Base-by-base conservation (phyloP, 2,113 vertebrate species). In the Phoxinus phoxinus region DNA sequence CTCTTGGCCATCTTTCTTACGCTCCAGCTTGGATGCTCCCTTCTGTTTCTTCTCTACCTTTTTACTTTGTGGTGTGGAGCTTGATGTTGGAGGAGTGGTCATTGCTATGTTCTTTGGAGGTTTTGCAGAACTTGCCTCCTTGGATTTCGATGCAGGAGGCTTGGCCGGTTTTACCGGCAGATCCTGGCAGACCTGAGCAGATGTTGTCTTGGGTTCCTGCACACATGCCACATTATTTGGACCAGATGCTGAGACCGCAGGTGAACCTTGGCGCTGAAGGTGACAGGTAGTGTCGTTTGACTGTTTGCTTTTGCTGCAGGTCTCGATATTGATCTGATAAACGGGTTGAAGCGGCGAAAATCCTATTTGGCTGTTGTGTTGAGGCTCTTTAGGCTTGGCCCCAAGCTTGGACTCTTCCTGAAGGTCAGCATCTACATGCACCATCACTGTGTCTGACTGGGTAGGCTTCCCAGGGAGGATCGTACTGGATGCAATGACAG, bases 311-410 rank as follows among this genome's bases (percentile, higher is more conserved):
- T 90, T 91, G 83, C 80, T 90, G 71, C 84, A 86, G 27, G 93
- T 86, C 12, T 92, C 86, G 27, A 90, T 87, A 61, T 91, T 94
- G 86, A 94, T 94, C 90, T 95, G 95, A 93, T 94, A 94, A 35
- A 69, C 86, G 0, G 94, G 91, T 85, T 94, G 84, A 48, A 93
- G 87, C 37, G 93, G 93, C 30, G 86, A 85, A 81, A 88, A 88
- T 76, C 72, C 74, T 53, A 46, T 87, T 30, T 87, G 91, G 44
- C 87, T 90, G 85, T 91, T 93, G 87, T 92, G 92, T 44, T 59
- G 76, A 87, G 46, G 0, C 0, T 93, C 94, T 79, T 93, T 91
- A 3, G 87, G 90, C 83, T 92, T 91, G 5, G 74, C 85, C 5
- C 88, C 91, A 0, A 91, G 87, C 56, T 87, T 90, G 32, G 86